phyloP scores from a whole-genome alignment of 2,888 invertebrate genomes.

The Clunio marinus region DNA sequence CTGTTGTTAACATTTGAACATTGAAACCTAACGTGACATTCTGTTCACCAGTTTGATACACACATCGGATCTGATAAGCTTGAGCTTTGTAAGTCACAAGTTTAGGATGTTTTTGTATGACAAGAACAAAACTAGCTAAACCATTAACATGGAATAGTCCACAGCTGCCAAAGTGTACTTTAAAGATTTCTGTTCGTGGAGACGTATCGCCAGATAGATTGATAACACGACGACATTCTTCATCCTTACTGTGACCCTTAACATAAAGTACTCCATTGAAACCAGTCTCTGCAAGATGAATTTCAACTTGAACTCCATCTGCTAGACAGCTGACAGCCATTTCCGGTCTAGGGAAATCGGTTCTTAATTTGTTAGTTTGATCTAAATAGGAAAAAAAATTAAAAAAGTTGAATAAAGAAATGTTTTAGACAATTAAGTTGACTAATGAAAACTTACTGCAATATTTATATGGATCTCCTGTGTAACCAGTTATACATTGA shows the following conservation, averaged over 20 bases:
- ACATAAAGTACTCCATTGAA: constrained; percentile 90
- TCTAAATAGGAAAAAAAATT: constrained; percentile 43
- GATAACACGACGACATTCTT: constrained; percentile 78
- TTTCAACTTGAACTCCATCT: constrained; percentile 84
- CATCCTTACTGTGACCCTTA: constrained; percentile 91
- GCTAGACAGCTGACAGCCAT: constrained; percentile 86
- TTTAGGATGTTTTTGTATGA: constrained; percentile 95
- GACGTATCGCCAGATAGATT: constrained; percentile 66
- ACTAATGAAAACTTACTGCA: constrained; percentile 56
- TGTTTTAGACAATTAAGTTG: neutral
- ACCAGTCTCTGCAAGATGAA: constrained; percentile 67
- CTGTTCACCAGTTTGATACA: constrained; percentile 90
- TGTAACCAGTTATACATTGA: constrained; percentile 70
- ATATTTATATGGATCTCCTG: constrained; percentile 68
- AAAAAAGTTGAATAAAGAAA: constrained; percentile 6
- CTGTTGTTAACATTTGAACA: constrained; percentile 91
- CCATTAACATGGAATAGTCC: constrained; percentile 89
- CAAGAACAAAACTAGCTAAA: constrained; percentile 86
- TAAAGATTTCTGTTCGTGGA: constrained; percentile 70
- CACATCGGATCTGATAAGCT: constrained; percentile 93
- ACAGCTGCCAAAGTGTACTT: constrained; percentile 86
- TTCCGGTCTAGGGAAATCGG: constrained; percentile 79
- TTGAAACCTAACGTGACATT: constrained; percentile 90
- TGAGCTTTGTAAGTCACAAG: constrained; percentile 90
- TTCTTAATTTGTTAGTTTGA: constrained; percentile 55